Conservation (phyloP, 2,888 invertebrate species). For the Galerucella calmariensis region DNA sequence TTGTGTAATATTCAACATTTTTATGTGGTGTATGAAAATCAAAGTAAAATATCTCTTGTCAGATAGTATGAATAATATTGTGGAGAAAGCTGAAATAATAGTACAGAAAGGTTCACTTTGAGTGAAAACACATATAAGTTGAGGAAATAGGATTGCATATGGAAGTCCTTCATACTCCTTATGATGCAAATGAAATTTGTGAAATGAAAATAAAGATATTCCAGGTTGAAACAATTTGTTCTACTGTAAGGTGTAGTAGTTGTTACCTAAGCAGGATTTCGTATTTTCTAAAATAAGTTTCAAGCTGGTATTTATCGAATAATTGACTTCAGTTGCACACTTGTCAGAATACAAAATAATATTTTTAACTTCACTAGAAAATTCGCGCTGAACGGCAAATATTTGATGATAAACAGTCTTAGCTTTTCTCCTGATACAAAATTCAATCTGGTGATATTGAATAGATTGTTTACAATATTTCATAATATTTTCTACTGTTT, state of each 20-base stretch:
- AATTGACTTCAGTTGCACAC: slow-evolving; percentile 7
- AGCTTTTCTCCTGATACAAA: slow-evolving; percentile 12
- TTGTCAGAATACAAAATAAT: slow-evolving; percentile 12
- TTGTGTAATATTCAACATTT: too few relatives aligned
- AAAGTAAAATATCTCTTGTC: too few relatives aligned
- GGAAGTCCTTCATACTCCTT: too few relatives aligned
- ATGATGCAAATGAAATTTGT: too few relatives aligned
- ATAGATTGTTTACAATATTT: slow-evolving; percentile 12
- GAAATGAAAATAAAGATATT: too few relatives aligned
- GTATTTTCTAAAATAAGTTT: slow-evolving; percentile 2
- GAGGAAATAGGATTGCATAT: too few relatives aligned
- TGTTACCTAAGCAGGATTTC: slow-evolving; percentile 6
- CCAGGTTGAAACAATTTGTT: neutral
- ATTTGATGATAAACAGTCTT: slow-evolving; percentile 19
- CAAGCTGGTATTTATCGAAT: neutral
- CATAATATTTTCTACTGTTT: neutral
- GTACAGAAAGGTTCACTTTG: too few relatives aligned
- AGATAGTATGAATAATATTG: too few relatives aligned
- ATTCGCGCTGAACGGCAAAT: slow-evolving; percentile 15
- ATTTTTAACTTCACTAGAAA: neutral
- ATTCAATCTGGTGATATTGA: neutral
- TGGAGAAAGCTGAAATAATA: too few relatives aligned
- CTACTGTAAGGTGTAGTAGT: neutral
- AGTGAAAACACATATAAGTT: too few relatives aligned
- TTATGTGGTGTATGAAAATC: too few relatives aligned